These are phyloP conservation scores for Pyrocephalus nanus DNA, from an alignment of 2,797 vertebrate species.

Conservation along the genomic window DNA sequence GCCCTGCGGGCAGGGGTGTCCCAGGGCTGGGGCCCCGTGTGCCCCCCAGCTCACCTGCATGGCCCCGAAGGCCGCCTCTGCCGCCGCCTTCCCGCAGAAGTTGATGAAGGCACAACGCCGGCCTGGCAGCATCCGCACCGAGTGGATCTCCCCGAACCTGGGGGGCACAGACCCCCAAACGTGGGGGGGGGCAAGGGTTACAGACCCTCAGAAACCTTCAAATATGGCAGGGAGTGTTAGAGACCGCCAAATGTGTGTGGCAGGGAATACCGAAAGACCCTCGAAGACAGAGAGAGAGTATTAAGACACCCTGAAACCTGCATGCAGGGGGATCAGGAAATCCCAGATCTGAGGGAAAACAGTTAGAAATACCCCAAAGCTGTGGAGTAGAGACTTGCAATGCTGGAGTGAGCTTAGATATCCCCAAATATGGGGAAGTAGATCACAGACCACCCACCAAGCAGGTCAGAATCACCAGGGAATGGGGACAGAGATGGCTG, in stretches of 20 bases:
- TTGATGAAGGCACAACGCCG: slow-evolving; percentile 9
- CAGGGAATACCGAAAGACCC: neutral
- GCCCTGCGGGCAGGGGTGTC: rapidly evolving
- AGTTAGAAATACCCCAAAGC: neutral
- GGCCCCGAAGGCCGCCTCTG: neutral
- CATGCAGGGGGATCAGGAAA: neutral
- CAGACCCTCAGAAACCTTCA: neutral
- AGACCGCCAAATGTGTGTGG: neutral
- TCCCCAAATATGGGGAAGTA: neutral
- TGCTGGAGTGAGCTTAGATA: neutral
- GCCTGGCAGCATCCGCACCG: neutral
- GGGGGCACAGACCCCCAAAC: neutral
- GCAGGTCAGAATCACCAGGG: neutral
- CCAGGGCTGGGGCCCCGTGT: neutral
- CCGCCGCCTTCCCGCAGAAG: neutral
- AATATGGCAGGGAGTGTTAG: rapidly evolving
- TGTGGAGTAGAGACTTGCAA: neutral
- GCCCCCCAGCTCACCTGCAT: neutral
- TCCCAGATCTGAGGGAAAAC: neutral
- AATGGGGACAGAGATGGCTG: neutral
- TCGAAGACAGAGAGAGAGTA: rapidly evolving
- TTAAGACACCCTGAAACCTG: neutral
- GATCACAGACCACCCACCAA: neutral
- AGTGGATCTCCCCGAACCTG: slow-evolving; percentile 38
- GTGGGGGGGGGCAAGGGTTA: neutral